Percentiles rank a stretch among this genome's conserved stretches.
These are phyloP conservation scores for Micrastur ruficollis DNA, from an alignment of 2,797 vertebrate genomes.

Conservation along the genomic window DNA sequence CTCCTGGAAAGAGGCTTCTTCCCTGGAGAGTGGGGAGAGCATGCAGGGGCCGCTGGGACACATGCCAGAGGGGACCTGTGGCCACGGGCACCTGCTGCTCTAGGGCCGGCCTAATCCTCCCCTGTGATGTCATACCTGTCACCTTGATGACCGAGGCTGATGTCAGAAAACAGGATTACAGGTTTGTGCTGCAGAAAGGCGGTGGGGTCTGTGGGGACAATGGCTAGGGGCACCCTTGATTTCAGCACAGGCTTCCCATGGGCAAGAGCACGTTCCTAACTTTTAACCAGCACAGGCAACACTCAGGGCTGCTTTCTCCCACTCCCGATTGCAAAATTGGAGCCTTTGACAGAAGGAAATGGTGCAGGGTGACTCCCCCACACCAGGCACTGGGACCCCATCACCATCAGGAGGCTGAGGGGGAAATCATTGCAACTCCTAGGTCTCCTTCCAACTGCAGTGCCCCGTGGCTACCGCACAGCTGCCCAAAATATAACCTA, in stretches of 20 bases:
- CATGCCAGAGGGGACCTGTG: not conserved
- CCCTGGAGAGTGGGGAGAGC: not conserved
- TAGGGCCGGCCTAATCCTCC: not conserved
- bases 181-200: not conserved
- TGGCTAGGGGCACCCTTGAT: not conserved
- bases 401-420: not conserved
- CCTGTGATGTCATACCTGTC: not conserved
- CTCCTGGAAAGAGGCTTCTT: constrained; percentile 58
- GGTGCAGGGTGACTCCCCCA: not conserved
- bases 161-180: not conserved
- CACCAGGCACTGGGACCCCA: not conserved
- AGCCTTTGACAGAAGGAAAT: not conserved
- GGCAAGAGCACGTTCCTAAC: not conserved
- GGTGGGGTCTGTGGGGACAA: not conserved
- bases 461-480: rapidly evolving
- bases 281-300: not conserved
- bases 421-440: not conserved
- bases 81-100: not conserved
- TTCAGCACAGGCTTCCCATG: not conserved
- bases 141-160: not conserved
- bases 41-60: rapidly evolving
- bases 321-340: not conserved
- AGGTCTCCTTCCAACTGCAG: not conserved
- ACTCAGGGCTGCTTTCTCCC: not conserved
- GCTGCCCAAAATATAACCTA: not conserved